Evolutionary conservation across 2,113 vertebrate genomes (phyloP), one percentile per base, ranked within the genome.

Genomic region (Phocoena phocoena): DNA sequence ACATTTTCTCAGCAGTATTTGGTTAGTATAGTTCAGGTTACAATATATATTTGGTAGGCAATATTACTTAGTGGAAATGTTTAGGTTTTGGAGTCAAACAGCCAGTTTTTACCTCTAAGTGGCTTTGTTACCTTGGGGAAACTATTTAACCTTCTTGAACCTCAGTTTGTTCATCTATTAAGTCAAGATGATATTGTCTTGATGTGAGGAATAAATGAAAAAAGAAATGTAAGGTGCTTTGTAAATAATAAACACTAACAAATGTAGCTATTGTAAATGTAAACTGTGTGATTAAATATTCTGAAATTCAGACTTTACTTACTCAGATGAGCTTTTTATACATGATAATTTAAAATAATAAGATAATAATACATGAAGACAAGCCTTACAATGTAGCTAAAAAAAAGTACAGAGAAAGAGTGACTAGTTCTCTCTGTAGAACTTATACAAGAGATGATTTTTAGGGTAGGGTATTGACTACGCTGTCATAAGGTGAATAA

Each of bases 271-370:
- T 70, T 90, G 3, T 83, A 81, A 81, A 14, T 68, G 4, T 82
- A 76, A 89, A 50, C 62, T 58, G 2, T 90, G 68, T 85, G 41
- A 23, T 93, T 76, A 82, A 87, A 63, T 81, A 80, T 76, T 83
- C 44, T 92, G 73, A 94, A 88, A 92, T 73, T 94, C 79, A 93
- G 47, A 50, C 33, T 74, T 58, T 31, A 88, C 36, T 88, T 88
- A 94, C 1, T 88, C 65, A 94, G 41, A 53, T 53, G 62, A 63
- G 6, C 71, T 26, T 63, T 86, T 93, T 95, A 18, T 76, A 63
- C 4, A 21, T 87, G 26, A 4, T 53, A 83, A 70, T 47, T 96
- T 67, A 36, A 89, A 93, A 85, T 68, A 87, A 18, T 21, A 7
- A 92, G 33, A 67, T 88, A 50, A 41, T 86, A 76, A 63, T 65